Conservation (phyloP, 2,888 invertebrate genomes). For the Rhagium mordax region DNA sequence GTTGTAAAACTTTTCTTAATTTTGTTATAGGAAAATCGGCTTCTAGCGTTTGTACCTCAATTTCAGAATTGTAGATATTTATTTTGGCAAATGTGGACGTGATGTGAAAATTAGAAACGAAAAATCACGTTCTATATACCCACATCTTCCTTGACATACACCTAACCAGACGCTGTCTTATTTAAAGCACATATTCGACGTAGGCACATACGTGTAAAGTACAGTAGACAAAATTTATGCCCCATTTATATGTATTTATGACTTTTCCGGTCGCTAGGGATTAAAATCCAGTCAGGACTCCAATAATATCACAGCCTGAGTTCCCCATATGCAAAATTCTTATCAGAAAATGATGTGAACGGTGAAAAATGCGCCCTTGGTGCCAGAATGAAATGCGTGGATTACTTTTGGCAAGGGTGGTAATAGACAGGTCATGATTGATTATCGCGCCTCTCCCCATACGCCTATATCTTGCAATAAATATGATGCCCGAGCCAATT, state of each 20-base stretch:
- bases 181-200: constrained; percentile 30
- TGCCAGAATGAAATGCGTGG: constrained; percentile 61
- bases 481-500: constrained; percentile 25
- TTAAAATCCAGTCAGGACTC: constrained; percentile 57
- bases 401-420: constrained; percentile 60
- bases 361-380: constrained; percentile 62
- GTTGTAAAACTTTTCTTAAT: too few relatives aligned
- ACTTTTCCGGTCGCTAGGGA: constrained; percentile 56
- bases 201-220: constrained; percentile 49
- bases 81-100: neutral
- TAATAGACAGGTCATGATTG: constrained; percentile 64
- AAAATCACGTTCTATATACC: constrained; percentile 23
- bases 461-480: constrained; percentile 29
- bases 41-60: neutral
- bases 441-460: constrained; percentile 48
- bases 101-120: neutral
- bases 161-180: constrained; percentile 24
- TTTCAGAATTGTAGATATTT: neutral
- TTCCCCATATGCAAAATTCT: constrained; percentile 59
- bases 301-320: constrained; percentile 56
- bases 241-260: constrained; percentile 62
- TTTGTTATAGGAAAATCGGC: neutral
- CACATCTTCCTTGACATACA: constrained; percentile 1
- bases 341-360: constrained; percentile 63
- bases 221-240: constrained; percentile 55